Percentiles rank a stretch among this genome's conserved stretches.
Evolutionary conservation across 2,888 invertebrate species (phyloP).

Genomic region (Oeneis ivallda): DNA sequence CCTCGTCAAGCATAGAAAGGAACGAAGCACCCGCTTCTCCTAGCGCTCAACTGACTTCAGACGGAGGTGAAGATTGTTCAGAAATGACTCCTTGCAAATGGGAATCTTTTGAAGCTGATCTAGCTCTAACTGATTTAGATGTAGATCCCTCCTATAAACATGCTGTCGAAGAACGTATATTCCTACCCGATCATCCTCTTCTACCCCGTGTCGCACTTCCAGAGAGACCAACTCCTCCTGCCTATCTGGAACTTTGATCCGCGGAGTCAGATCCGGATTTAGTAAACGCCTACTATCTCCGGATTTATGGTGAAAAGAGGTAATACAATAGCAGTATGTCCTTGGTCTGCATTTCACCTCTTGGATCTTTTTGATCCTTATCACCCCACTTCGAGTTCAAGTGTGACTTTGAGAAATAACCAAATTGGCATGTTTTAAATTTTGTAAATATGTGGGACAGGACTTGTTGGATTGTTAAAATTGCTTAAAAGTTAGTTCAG

Average conservation of each 20-base stretch:
- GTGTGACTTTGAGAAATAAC: constrained; percentile 12
- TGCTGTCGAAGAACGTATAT: constrained; percentile 83
- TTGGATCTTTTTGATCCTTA: constrained; percentile 18
- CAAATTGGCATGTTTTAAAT: constrained; percentile 31
- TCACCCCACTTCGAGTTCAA: neutral
- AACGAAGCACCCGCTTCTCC: constrained; percentile 77
- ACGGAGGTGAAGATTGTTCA: constrained; percentile 72
- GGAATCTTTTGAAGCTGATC: constrained; percentile 84
- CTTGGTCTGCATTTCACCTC: neutral
- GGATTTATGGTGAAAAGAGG: constrained; percentile 57
- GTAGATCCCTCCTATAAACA: constrained; percentile 84
- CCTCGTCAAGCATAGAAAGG: constrained; percentile 73
- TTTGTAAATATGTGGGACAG: constrained; percentile 29
- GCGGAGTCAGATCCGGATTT: constrained; percentile 76
- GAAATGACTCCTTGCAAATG: constrained; percentile 80
- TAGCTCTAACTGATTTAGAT: constrained; percentile 83
- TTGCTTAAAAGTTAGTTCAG: constrained; percentile 65
- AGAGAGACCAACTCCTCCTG: constrained; percentile 82
- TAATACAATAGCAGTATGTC: constrained; percentile 41
- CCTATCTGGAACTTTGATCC: constrained; percentile 77
- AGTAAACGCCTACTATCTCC: constrained; percentile 59
- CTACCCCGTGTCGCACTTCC: constrained; percentile 76
- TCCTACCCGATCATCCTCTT: constrained; percentile 82
- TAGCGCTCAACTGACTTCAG: constrained; percentile 82
- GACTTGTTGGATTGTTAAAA: constrained; percentile 68